Evolutionary conservation across 2,113 vertebrate genomes (phyloP).

Genomic region (Poeciliopsis turrubarensis): DNA sequence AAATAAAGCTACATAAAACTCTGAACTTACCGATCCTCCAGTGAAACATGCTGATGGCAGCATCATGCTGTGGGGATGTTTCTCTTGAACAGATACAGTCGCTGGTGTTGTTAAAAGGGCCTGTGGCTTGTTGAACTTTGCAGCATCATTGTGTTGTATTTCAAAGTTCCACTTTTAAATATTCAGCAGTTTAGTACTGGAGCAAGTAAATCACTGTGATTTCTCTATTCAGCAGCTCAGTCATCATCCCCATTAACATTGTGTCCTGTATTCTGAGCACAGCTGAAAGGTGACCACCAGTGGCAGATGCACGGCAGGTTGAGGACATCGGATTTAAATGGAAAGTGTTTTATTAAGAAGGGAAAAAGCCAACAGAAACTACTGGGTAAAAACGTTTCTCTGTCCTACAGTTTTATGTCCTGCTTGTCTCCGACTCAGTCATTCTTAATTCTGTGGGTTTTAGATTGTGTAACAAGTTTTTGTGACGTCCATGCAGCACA

Average conservation of each 20-base stretch:
- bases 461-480: slow-evolving; percentile 28
- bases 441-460: slow-evolving; percentile 11
- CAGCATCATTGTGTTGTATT: no score
- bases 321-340: no score
- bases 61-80: neutral
- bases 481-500: slow-evolving; percentile 40
- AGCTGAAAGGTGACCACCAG: no score
- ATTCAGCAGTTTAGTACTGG: no score
- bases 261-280: neutral
- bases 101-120: neutral
- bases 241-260: neutral
- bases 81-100: neutral
- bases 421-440: slow-evolving; percentile 31
- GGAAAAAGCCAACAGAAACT: no score
- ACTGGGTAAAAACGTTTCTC: slow-evolving; percentile 34
- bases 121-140: no score
- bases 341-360: no score
- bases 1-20: neutral
- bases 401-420: slow-evolving; percentile 23
- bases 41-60: neutral
- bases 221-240: no score
- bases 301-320: no score
- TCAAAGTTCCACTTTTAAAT: no score
- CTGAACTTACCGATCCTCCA: neutral
- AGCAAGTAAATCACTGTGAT: no score